phyloP scores from a whole-genome alignment of 1,140 invertebrate genomes.

The Listronotus oregonensis region DNA sequence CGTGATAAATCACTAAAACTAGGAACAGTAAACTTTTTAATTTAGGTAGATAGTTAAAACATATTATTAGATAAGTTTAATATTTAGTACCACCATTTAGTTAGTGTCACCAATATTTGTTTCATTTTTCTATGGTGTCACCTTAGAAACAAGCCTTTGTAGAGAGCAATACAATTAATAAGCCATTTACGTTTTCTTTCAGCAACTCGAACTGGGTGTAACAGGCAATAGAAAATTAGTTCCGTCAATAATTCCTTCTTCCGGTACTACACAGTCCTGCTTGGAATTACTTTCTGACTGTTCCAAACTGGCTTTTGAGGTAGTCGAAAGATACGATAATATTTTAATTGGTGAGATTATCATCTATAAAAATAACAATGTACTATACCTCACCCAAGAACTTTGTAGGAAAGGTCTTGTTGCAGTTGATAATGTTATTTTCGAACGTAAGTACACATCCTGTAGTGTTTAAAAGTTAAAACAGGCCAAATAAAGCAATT shows the following conservation, averaged over 20 bases:
- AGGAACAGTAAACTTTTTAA: no score
- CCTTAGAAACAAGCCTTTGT: no score
- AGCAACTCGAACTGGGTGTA: slow-evolving; percentile 18
- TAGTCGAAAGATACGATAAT: slow-evolving; percentile 19
- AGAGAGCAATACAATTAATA: no score
- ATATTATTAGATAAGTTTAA: no score
- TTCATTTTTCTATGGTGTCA: no score
- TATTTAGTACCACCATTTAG: no score
- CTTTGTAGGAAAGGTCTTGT: slow-evolving; percentile 30
- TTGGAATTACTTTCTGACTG: slow-evolving; percentile 25
- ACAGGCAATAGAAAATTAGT: slow-evolving; percentile 13
- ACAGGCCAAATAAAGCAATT: not conserved
- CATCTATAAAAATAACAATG: slow-evolving; percentile 23
- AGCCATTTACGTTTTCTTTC: not conserved
- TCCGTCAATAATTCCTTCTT: slow-evolving; percentile 16
- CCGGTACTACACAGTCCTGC: slow-evolving; percentile 5
- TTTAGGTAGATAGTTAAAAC: no score
- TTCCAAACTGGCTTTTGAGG: slow-evolving; percentile 19
- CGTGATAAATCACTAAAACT: no score
- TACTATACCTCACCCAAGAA: slow-evolving; percentile 22
- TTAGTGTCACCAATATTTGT: no score
- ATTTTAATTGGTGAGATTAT: slow-evolving; percentile 40
- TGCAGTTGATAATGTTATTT: slow-evolving; percentile 28
- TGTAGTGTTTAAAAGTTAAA: no score
- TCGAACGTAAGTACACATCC: slow-evolving; percentile 24